Evolutionary conservation across 2,797 vertebrate genomes (phyloP), one percentile per base, ranked within the genome.

Genomic region (Parotocinclus haroldoi): DNA sequence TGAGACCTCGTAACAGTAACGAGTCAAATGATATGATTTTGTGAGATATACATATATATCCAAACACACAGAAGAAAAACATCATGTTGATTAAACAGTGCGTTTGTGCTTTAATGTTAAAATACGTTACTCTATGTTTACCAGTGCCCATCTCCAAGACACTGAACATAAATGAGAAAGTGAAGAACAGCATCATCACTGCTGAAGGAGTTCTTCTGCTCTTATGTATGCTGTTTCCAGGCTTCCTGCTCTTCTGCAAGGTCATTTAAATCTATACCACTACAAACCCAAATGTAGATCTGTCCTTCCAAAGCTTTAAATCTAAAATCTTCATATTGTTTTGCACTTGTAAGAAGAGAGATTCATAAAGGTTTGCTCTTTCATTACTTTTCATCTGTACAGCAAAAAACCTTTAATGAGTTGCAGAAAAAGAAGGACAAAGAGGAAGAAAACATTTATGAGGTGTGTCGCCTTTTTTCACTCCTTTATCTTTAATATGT

Each of bases 391-490:
- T 38, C 51, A 4, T 48, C 48, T 12, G 42, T 38, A 37, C 65
- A 90, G 89, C 81, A 83, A 27, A 88, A 82, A 63, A 70, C 9
- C 37, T 7, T 82, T 0, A 44, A 72, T 4, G 3, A 71, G 12
- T 73, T 87, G 27, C 69, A 87, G 27, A 87, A 71, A 64, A 88
- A 60, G 66, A 90, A 84, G 62, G 17, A 3, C 4, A 75, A 10
- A 50, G 83, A 40, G 46, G 86, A 91, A 70, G 90, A 92, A 74
- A 91, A 91, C 71, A 90, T 92, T 69, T 92, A 92, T 76, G 87
- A 91, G 87, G 18, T 49, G 11, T 9, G n/a, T n/a, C n/a, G n/a
- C n/a, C 68, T 56, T 7, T 46, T 65, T 11, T 38, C 16, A 58
- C 7, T 19, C 42, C 5, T 5, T 40, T 40, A 5, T 40, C 5